Conservation (phyloP, 1,140 invertebrate genomes). For the Caenorhabditis brenneri region DNA sequence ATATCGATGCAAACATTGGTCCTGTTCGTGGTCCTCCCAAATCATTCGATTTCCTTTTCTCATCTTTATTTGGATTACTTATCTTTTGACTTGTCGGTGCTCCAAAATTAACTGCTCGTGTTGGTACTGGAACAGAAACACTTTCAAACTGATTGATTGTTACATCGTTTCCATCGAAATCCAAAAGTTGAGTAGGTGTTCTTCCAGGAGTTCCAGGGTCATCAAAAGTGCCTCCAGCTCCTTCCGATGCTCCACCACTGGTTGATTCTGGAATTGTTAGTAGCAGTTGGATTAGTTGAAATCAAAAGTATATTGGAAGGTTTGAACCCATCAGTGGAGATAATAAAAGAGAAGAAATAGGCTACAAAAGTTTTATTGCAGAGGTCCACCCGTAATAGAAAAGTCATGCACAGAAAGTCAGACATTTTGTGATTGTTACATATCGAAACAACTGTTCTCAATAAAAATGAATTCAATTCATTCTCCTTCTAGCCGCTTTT, state of each 20-base stretch:
- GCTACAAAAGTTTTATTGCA: background rate
- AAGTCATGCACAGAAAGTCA: background rate
- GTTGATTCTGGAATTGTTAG: slow-evolving; percentile 41
- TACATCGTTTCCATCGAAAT: slow-evolving; percentile 39
- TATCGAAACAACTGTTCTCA: no score
- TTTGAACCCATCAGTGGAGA: background rate
- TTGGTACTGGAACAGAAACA: slow-evolving; percentile 17
- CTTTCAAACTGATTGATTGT: slow-evolving; percentile 40
- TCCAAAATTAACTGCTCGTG: slow-evolving; percentile 35
- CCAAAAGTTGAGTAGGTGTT: background rate
- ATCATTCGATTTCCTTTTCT: slow-evolving; percentile 41
- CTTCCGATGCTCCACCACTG: slow-evolving; percentile 11
- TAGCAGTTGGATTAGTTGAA: background rate
- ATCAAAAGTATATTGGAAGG: no score
- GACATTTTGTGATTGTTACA: no score
- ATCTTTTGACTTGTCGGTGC: slow-evolving; percentile 28
- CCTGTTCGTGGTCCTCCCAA: slow-evolving; percentile 26
- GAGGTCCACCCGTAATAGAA: background rate
- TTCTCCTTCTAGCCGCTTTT: background rate
- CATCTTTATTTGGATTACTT: background rate
- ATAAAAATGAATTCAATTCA: background rate
- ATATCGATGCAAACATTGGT: slow-evolving; percentile 46
- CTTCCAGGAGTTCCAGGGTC: background rate
- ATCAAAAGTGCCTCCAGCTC: slow-evolving; percentile 42
- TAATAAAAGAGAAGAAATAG: background rate